Evolutionary conservation across 1,140 invertebrate genomes (phyloP), one percentile per base, ranked within the genome.

Genomic region (Heliothis virescens): DNA sequence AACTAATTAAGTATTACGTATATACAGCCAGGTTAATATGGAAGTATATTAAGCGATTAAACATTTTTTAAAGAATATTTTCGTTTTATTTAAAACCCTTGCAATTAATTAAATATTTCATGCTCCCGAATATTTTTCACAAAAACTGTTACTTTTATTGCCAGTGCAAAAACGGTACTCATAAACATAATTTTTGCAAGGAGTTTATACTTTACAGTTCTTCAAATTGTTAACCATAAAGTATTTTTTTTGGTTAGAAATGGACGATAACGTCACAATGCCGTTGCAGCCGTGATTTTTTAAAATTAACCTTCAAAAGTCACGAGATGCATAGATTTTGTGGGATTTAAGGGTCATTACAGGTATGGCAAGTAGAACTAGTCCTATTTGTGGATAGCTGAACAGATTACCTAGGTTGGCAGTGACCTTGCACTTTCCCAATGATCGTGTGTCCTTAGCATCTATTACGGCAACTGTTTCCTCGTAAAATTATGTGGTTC

Each of bases 341-440:
- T 48, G 18, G 7, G 41, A 48, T 48, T 18, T 5, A 10, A 18
- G 41, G 18, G 16, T 67, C n/a, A 48, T 48, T 48, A 48, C n/a
- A 15, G 63, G 41, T 34, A 72, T 57, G 69, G 12, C 2, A 50
- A 74, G 72, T 15, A 13, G 11, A 50, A 26, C 18, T 50, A 41
- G 29, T 47, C 29, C 60, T 7, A 76, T 69, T 65, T 55, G 57
- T 79, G 34, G 13, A n/a, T 9, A 75, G 34, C 34, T 47, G 52
- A 74, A 67, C 41, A 67, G 52, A 1, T 69, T 52, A 29, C 47
- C 15, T 26, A 69, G 11, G 47, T 21, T 65, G 21, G 26, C 4
- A 15, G 18, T 26, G 72, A 18, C 72, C 72, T 74, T 74, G 72
- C 72, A 74, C 72, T 74, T 59, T 74, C 72, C 18, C 72, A n/a